Evolutionary conservation across 1,140 invertebrate species (phyloP).

Genomic region (Drosophila willistoni): DNA sequence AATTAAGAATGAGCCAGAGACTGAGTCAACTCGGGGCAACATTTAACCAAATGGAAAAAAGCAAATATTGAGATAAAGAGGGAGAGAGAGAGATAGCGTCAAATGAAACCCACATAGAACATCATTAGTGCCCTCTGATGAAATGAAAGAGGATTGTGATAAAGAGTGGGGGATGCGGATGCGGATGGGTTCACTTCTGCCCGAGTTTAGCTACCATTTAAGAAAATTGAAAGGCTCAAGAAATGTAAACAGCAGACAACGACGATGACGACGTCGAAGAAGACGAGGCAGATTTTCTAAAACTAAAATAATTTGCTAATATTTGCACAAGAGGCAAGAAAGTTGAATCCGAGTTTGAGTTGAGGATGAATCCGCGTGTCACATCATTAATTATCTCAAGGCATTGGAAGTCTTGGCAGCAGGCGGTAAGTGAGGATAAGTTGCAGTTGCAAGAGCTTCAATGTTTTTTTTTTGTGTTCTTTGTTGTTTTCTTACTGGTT

Average conservation of each 20-base stretch:
- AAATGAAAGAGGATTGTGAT: slow-evolving; percentile 16
- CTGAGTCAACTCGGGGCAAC: slow-evolving; percentile 50
- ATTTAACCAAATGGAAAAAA: slow-evolving; percentile 81
- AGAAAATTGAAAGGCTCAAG: slow-evolving; percentile 57
- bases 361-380: slow-evolving; percentile 40
- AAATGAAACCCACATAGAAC: slow-evolving; percentile 69
- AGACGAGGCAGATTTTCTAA: slow-evolving; percentile 56
- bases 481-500: neutral
- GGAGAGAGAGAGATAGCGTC: slow-evolving; percentile 22
- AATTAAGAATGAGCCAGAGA: slow-evolving; percentile 61
- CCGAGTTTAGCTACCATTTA: slow-evolving; percentile 38
- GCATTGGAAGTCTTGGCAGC: slow-evolving; percentile 38
- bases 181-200: slow-evolving; percentile 28
- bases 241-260: slow-evolving; percentile 47
- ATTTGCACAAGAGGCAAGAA: slow-evolving; percentile 74
- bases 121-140: slow-evolving; percentile 71
- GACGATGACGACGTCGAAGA: neutral
- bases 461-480: neutral
- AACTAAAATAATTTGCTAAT: slow-evolving; percentile 83
- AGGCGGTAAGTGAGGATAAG: slow-evolving; percentile 22
- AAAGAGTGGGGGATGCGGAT: slow-evolving; percentile 10
- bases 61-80: slow-evolving; percentile 66
- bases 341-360: slow-evolving; percentile 52
- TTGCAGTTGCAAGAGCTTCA: slow-evolving; percentile 37
- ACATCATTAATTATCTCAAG: slow-evolving; percentile 74